These are phyloP conservation scores for Apaloderma vittatum DNA, from an alignment of 2,113 vertebrate genomes.

Conservation along the genomic window DNA sequence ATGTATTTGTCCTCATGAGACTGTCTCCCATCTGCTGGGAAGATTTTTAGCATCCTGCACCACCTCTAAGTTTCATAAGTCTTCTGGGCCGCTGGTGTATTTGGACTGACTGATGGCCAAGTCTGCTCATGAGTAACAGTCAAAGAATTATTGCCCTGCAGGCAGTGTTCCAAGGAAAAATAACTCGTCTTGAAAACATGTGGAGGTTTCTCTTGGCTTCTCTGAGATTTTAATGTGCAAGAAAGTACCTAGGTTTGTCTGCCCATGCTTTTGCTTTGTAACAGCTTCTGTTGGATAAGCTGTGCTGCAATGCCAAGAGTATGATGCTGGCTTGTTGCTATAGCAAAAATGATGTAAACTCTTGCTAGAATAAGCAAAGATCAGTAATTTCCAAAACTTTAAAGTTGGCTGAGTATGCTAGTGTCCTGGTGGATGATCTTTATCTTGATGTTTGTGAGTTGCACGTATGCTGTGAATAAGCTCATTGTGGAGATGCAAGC, in stretches of 20 bases:
- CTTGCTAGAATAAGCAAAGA: background rate
- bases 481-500: background rate
- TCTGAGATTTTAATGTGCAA: background rate
- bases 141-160: background rate
- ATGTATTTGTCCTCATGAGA: background rate
- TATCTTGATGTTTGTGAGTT: background rate
- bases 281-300: background rate
- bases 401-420: too few relatives aligned
- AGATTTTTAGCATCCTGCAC: slow-evolving; percentile 17
- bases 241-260: background rate
- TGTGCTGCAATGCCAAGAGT: background rate
- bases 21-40: slow-evolving; percentile 31
- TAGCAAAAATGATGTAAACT: background rate
- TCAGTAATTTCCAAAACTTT: background rate
- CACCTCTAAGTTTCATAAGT: slow-evolving; percentile 35
- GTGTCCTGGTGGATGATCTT: background rate
- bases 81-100: background rate
- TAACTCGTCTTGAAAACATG: background rate
- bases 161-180: slow-evolving; percentile 3
- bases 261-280: background rate
- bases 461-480: background rate
- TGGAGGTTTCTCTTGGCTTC: background rate
- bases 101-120: background rate
- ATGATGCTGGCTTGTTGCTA: background rate
- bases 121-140: background rate